Evolutionary conservation across 2,888 invertebrate species (phyloP).

Genomic region (Caprella mutica): DNA sequence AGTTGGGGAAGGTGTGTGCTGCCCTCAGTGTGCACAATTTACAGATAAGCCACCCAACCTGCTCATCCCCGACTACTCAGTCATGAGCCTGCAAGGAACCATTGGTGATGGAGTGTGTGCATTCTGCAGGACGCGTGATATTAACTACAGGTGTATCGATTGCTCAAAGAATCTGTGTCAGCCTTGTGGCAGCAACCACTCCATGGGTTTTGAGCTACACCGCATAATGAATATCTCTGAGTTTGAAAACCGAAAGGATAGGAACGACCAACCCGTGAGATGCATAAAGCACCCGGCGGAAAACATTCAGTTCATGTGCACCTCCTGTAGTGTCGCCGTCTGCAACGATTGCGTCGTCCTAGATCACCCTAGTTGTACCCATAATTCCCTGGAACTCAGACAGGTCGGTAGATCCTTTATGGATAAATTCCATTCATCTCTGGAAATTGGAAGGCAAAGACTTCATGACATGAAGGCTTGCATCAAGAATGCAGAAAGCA

Average conservation of each 20-base stretch:
- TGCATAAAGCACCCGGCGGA: conserved; percentile 85
- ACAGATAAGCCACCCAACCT: conserved; percentile 45
- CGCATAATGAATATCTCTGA: conserved; percentile 57
- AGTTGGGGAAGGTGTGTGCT: conserved; percentile 58
- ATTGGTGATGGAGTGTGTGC: conserved; percentile 53
- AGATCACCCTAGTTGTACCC: conserved; percentile 64
- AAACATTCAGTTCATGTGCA: conserved; percentile 83
- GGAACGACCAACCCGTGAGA: conserved; percentile 51
- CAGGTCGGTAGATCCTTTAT: conserved; percentile 50
- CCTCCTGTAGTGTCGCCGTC: conserved; percentile 80
- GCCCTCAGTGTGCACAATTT: conserved; percentile 52
- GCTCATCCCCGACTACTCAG: conserved; percentile 54
- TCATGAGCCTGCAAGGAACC: conserved; percentile 44
- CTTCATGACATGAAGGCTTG: conserved; percentile 35
- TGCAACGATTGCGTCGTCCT: conserved; percentile 88
- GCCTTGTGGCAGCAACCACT: conserved; percentile 97
- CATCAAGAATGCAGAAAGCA: conserved; percentile 36
- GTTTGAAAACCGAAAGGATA: conserved; percentile 40
- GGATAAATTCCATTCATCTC: conserved; percentile 63
- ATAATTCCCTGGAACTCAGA: conserved; percentile 75
- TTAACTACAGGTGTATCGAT: conserved; percentile 89
- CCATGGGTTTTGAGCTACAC: conserved; percentile 98
- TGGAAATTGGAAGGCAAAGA: conserved; percentile 31
- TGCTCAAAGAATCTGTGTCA: conserved; percentile 92
- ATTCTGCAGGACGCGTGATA: conserved; percentile 91